A percentile compares a stretch with the other conserved stretches of the same genome.
Evolutionary conservation across 2,113 vertebrate genomes (phyloP).

Genomic region (Ranitomeya imitator): DNA sequence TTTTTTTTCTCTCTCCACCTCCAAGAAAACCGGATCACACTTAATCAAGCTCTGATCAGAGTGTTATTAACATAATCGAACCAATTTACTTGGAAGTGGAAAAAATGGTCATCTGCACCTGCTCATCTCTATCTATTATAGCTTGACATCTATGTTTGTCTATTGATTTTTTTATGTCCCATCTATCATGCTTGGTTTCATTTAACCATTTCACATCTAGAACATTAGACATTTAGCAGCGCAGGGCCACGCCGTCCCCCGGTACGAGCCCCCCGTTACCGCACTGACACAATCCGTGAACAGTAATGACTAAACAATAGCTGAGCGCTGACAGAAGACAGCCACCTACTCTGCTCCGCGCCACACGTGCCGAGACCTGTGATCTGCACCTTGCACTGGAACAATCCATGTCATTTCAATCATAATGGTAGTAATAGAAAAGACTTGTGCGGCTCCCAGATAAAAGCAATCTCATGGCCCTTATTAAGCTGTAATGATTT

Average conservation of each 20-base stretch:
- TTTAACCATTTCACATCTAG: not conserved
- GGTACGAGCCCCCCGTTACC: not conserved
- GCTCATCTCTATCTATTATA: not conserved
- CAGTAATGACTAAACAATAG: not conserved
- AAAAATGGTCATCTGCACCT: too few species aligned
- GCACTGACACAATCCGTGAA: not conserved
- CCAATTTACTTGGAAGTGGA: too few species aligned
- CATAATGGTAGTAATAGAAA: slow-evolving; percentile 47
- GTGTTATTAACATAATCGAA: too few species aligned
- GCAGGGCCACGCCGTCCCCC: not conserved
- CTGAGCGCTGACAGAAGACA: not conserved
- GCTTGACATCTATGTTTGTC: not conserved
- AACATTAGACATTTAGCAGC: not conserved
- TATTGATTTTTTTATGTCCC: not conserved
- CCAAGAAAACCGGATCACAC: too few species aligned
- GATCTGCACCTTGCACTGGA: slow-evolving; percentile 10
- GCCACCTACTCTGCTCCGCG: not conserved
- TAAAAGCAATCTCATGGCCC: slow-evolving; percentile 55
- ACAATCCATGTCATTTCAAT: slow-evolving; percentile 53
- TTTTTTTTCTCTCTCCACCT: too few species aligned
- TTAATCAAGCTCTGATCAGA: too few species aligned
- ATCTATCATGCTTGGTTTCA: not conserved
- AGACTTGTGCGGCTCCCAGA: slow-evolving; percentile 44
- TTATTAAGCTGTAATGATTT: slow-evolving; percentile 55
- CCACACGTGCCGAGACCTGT: slow-evolving; percentile 26